These are phyloP conservation scores for Brachyhypopomus gauderio DNA, from an alignment of 2,113 vertebrate species.

Conservation along the genomic window DNA sequence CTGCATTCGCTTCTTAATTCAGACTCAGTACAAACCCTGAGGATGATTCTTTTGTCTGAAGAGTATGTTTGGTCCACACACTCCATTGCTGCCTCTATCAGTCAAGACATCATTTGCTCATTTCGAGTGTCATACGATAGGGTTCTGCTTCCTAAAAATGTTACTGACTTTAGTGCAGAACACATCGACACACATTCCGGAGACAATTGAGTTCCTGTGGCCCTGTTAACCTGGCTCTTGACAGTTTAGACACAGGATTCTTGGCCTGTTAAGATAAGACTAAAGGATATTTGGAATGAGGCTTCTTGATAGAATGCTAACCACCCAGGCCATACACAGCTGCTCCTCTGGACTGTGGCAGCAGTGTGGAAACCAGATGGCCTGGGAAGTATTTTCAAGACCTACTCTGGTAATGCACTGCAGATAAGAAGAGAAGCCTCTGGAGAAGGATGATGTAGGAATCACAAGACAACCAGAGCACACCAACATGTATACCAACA, in stretches of 20 bases:
- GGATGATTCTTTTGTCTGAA: constrained; percentile 19
- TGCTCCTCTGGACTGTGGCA: constrained; percentile 39
- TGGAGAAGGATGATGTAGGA: not conserved
- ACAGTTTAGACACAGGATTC: constrained; percentile 23
- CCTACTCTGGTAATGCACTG: constrained; percentile 10
- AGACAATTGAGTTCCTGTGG: constrained; percentile 21
- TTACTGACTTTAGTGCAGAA: constrained; percentile 15
- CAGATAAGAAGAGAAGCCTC: constrained; percentile 54
- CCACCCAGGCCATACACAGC: constrained; percentile 24
- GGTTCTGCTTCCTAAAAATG: constrained; percentile 31
- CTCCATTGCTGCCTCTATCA: constrained; percentile 23
- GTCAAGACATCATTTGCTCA: constrained; percentile 40
- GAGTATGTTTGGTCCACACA: constrained; percentile 8
- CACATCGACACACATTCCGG: not conserved
- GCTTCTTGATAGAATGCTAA: constrained; percentile 41
- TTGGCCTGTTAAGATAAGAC: constrained; percentile 15
- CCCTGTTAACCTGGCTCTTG: constrained; percentile 34
- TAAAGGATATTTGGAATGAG: constrained; percentile 31
- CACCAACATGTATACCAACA: not conserved
- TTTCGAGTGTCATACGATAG: constrained; percentile 25
- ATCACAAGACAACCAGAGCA: constrained; percentile 18
- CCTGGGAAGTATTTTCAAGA: constrained; percentile 37
- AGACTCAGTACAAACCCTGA: not conserved
- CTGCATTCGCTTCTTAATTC: not conserved
- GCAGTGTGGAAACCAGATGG: constrained; percentile 50